phyloP scores from a whole-genome alignment of 1,140 invertebrate genomes.

The Geopemphigus sp. region DNA sequence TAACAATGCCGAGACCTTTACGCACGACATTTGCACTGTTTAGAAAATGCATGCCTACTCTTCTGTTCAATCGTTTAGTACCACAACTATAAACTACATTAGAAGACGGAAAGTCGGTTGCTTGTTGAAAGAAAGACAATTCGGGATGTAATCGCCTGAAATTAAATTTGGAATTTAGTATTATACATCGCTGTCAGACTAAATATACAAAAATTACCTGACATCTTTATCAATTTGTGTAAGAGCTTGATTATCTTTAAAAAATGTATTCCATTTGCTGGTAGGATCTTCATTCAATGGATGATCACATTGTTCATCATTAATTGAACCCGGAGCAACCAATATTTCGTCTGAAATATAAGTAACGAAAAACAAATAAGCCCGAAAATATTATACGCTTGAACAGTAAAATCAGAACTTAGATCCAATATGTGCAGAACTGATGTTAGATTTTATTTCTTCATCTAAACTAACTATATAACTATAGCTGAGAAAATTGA shows the following conservation, averaged over 20 bases:
- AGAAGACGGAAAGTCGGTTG: conserved; percentile 80
- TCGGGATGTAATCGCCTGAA: conserved; percentile 86
- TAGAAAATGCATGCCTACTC: conserved; percentile 81
- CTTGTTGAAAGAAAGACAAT: conserved; percentile 94
- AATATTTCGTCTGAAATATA: conserved; percentile 79
- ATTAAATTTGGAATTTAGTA: not conserved
- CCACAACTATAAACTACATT: conserved; percentile 71
- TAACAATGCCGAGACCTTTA: conserved; percentile 84
- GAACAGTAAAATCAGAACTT: too few species aligned
- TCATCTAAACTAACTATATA: too few species aligned
- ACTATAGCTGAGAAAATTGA: too few species aligned
- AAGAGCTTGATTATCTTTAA: conserved; percentile 95
- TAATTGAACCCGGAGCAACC: conserved; percentile 67
- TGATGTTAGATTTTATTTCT: too few species aligned
- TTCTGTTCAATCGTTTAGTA: conserved; percentile 75
- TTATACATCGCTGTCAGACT: not conserved
- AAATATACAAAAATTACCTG: conserved; percentile 59
- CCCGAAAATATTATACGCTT: too few species aligned
- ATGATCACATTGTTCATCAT: conserved; percentile 68
- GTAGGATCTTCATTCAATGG: conserved; percentile 91
- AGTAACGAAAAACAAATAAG: too few species aligned
- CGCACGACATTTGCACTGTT: conserved; percentile 84
- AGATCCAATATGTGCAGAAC: too few species aligned
- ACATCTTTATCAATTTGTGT: conserved; percentile 98
- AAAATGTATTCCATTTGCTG: conserved; percentile 89